Conservation (phyloP, 2,797 vertebrate species). For the Liasis olivaceus region DNA sequence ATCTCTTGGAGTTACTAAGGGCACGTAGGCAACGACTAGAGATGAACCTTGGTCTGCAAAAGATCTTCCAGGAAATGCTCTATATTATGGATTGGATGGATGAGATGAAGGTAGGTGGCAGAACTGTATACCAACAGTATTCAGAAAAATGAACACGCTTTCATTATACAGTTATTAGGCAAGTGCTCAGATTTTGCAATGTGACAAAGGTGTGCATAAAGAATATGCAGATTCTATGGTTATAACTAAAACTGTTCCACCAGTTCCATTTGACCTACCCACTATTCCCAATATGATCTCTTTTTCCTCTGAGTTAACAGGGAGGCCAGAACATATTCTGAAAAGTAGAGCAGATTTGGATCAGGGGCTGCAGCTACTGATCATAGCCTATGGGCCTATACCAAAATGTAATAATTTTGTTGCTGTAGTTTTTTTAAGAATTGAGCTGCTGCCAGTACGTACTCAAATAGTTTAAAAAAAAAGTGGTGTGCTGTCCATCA, state of each 20-base stretch:
- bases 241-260: background rate
- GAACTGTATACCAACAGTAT: background rate
- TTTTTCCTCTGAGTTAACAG: background rate
- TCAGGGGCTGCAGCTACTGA: background rate
- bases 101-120: conserved; percentile 87
- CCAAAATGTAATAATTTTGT: background rate
- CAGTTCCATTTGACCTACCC: background rate
- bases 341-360: background rate
- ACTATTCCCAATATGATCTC: background rate
- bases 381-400: background rate
- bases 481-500: too few relatives aligned
- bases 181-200: background rate
- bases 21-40: conserved; percentile 89
- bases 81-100: conserved; percentile 99
- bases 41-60: conserved; percentile 92
- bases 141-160: background rate
- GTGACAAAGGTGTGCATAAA: background rate
- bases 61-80: conserved; percentile 98
- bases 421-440: background rate
- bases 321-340: background rate
- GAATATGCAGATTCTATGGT: background rate
- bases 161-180: background rate
- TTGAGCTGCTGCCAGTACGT: background rate
- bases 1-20: conserved; percentile 92
- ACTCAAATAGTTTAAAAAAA: background rate